Evolutionary conservation across 2,113 vertebrate genomes (phyloP).

Genomic region (Todiramphus chloris): DNA sequence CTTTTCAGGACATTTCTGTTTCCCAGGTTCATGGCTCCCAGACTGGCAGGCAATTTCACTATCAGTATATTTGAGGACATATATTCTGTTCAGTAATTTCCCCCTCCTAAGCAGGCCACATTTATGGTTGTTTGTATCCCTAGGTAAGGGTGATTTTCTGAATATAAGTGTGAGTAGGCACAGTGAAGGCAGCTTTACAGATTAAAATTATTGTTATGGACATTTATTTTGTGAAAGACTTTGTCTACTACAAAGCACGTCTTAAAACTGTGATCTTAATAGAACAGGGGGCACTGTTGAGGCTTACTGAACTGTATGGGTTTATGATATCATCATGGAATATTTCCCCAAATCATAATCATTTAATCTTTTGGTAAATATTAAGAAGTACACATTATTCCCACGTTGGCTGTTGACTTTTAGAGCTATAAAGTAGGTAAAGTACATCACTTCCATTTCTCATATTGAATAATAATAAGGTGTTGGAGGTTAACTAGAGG

Average conservation of each 20-base stretch:
- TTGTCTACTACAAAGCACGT: neutral
- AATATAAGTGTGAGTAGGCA: neutral
- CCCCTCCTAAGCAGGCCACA: neutral
- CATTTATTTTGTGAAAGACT: neutral
- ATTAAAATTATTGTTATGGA: neutral
- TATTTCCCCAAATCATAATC: neutral
- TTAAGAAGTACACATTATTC: neutral
- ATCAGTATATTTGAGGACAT: neutral
- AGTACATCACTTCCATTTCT: neutral
- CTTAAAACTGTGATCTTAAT: neutral
- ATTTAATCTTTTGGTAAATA: neutral
- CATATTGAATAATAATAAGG: neutral
- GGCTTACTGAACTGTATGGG: neutral
- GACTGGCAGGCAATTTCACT: neutral
- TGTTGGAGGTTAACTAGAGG: neutral
- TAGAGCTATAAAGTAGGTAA: neutral
- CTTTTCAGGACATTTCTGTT: neutral
- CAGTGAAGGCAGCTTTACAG: neutral
- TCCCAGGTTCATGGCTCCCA: neutral
- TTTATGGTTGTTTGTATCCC: neutral
- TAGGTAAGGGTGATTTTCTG: neutral
- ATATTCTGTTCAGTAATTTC: neutral
- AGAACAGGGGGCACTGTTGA: neutral
- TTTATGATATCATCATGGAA: neutral
- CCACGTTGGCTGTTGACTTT: neutral